These are phyloP conservation scores for Dendrolimus punctatus DNA, from an alignment of 1,140 invertebrate species.

Conservation along the genomic window DNA sequence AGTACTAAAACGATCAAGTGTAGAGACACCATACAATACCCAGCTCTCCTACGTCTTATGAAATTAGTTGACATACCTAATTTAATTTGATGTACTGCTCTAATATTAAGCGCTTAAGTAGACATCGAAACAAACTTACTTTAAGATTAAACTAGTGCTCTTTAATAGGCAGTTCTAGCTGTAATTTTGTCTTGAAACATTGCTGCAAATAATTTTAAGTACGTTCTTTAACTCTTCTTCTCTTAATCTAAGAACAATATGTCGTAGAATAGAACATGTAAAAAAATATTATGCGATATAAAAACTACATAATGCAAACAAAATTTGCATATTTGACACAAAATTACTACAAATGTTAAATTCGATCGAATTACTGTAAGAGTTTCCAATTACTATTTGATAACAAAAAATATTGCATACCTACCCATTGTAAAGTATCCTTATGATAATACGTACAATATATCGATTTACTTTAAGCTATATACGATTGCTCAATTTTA, in stretches of 20 bases:
- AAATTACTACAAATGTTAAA: too few relatives aligned
- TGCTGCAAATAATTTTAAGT: slow-evolving; percentile 15
- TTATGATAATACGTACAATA: slow-evolving; percentile 63
- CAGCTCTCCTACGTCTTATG: too few relatives aligned
- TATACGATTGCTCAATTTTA: slow-evolving; percentile 64
- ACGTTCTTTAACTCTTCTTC: slow-evolving; percentile 32
- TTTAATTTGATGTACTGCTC: slow-evolving; percentile 1
- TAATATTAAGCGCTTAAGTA: slow-evolving; percentile 22
- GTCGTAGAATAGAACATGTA: slow-evolving; percentile 70
- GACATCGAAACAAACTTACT: slow-evolving; percentile 27
- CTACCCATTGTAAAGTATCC: slow-evolving; percentile 29
- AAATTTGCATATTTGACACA: slow-evolving; percentile 16
- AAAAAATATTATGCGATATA: slow-evolving; percentile 55
- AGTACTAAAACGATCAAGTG: too few relatives aligned
- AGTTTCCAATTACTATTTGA: too few relatives aligned
- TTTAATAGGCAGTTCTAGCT: slow-evolving; percentile 6
- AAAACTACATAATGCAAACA: slow-evolving; percentile 16
- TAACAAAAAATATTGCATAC: slow-evolving; percentile 4
- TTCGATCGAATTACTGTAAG: too few relatives aligned
- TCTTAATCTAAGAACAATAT: slow-evolving; percentile 24
- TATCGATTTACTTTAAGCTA: slow-evolving; percentile 54
- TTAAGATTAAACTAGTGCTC: slow-evolving; percentile 16
- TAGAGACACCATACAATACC: too few relatives aligned
- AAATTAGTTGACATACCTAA: background rate
- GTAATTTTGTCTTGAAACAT: slow-evolving; percentile 19